Evolutionary conservation across 2,113 vertebrate species (phyloP).

Genomic region (Aleadryas rufinucha): DNA sequence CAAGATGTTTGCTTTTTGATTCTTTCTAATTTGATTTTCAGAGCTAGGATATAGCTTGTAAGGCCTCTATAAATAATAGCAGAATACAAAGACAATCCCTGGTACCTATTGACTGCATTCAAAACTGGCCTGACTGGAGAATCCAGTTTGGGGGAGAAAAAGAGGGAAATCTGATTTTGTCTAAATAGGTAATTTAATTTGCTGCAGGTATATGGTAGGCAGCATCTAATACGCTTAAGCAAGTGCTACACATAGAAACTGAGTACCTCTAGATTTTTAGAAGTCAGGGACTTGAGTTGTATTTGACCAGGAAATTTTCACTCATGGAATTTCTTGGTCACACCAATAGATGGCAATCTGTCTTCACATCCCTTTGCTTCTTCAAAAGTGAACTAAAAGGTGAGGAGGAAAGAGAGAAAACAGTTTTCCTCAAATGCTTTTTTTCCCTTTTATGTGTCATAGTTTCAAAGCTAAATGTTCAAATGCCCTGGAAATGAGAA

Average conservation of each 20-base stretch:
- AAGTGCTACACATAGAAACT: neutral
- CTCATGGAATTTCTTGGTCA: neutral
- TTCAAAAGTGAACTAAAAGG: neutral
- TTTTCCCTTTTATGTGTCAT: slow-evolving; percentile 35
- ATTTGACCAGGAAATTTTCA: neutral
- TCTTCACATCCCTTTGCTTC: neutral
- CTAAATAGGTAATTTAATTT: neutral
- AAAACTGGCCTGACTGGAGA: neutral
- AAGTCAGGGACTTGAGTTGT: neutral
- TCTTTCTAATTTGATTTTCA: neutral
- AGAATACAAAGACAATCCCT: neutral
- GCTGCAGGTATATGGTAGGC: neutral
- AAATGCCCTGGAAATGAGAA: slow-evolving; percentile 56
- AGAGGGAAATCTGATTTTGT: neutral
- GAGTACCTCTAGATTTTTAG: neutral
- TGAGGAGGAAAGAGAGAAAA: slow-evolving; percentile 28
- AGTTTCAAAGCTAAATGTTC: slow-evolving; percentile 58
- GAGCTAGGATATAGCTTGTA: neutral
- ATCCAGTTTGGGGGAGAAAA: neutral
- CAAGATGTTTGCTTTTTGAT: neutral
- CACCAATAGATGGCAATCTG: slow-evolving; percentile 70
- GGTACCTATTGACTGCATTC: neutral
- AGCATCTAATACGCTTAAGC: neutral
- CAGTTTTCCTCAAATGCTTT: slow-evolving; percentile 30
- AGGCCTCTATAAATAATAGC: neutral